Conservation (phyloP, 2,888 invertebrate genomes). For the Belgica antarctica region DNA sequence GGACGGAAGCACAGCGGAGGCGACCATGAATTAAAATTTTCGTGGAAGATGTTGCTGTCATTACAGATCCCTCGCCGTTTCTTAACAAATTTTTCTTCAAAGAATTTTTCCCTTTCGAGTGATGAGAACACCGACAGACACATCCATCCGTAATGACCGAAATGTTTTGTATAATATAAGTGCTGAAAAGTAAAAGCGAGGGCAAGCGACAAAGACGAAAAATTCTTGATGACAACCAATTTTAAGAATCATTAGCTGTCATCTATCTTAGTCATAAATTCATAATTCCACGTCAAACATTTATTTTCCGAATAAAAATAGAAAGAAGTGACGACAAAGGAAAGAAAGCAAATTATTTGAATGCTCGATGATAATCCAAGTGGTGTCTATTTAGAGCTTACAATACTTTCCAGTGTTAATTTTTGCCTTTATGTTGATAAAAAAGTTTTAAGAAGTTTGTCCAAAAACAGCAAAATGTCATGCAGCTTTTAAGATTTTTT, state of each 20-base stretch:
- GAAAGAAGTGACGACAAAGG: no score
- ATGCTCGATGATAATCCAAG: not conserved
- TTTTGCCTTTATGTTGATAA: no score
- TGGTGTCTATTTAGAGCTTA: no score
- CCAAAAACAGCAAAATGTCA: no score
- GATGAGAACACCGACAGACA: not conserved
- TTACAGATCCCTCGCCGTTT: not conserved
- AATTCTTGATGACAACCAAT: conserved; percentile 6
- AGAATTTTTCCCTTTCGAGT: conserved; percentile 1
- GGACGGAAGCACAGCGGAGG: not conserved
- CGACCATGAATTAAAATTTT: no score
- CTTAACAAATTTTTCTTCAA: not conserved
- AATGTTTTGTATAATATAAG: conserved; percentile 8
- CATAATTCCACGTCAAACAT: conserved; percentile 13
- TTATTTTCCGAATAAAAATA: not conserved
- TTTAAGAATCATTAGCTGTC: conserved; percentile 31
- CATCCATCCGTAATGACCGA: conserved; percentile 10
- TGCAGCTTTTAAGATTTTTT: no score
- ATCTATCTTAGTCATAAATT: conserved; percentile 32
- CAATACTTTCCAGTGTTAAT: no score
- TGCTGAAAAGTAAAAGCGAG: not conserved
- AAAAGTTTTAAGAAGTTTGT: no score
- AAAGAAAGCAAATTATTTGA: not conserved
- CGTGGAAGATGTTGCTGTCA: not conserved
- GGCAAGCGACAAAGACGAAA: no score